phyloP scores from a whole-genome alignment of 2,797 vertebrate genomes.

The Sebastiscus tertius region DNA sequence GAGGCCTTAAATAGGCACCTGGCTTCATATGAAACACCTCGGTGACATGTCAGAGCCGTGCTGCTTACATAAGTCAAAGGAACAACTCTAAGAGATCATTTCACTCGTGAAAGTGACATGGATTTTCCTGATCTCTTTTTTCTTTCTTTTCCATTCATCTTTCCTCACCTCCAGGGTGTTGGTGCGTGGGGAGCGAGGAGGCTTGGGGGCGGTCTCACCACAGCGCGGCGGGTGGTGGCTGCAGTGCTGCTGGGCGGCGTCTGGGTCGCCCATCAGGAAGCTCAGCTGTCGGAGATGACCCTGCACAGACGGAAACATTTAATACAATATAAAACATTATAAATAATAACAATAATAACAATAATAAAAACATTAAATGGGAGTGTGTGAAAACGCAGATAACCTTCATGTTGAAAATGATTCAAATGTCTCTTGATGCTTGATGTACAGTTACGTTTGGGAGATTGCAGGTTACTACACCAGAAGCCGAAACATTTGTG shows the following conservation, averaged over 20 bases:
- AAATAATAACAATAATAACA: no score
- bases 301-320: slow-evolving; percentile 63
- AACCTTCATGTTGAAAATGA: neutral
- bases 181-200: slow-evolving; percentile 59
- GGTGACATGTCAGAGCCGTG: neutral
- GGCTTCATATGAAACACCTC: slow-evolving; percentile 37
- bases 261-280: slow-evolving; percentile 87
- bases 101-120: neutral
- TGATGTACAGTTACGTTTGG: neutral
- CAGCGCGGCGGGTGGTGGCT: slow-evolving; percentile 73
- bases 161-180: slow-evolving; percentile 67
- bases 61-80: slow-evolving; percentile 7
- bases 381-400: neutral
- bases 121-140: neutral
- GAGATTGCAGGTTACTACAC: neutral
- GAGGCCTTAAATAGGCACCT: slow-evolving; percentile 20
- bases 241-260: slow-evolving; percentile 83
- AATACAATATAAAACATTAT: neutral
- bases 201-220: slow-evolving; percentile 29
- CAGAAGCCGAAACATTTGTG: fast-evolving
- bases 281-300: slow-evolving; percentile 85
- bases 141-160: neutral
- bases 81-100: neutral
- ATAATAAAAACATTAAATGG: no score
- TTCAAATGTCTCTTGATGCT: neutral